phyloP scores from a whole-genome alignment of 2,888 invertebrate genomes.

The Dichetophora obliterata region DNA sequence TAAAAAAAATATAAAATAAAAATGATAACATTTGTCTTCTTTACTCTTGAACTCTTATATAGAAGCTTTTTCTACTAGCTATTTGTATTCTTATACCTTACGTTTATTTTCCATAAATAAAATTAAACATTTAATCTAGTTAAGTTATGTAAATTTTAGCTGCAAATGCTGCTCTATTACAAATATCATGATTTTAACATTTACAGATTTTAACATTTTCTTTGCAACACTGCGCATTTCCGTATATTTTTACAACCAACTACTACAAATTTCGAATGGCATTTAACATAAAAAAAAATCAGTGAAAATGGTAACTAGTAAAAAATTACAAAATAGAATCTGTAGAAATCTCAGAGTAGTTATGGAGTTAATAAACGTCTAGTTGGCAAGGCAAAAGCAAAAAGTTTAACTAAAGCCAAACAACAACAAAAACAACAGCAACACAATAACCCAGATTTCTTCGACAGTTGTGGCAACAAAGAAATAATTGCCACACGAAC shows the following conservation, averaged over 20 bases:
- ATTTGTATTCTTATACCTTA: no score
- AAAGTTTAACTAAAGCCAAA: not conserved
- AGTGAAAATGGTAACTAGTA: not conserved
- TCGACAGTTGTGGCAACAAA: conserved; percentile 25
- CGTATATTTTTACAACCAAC: not conserved
- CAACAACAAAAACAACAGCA: conserved; percentile 7
- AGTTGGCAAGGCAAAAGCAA: not conserved
- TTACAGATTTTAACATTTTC: conserved; percentile 10
- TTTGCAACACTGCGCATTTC: not conserved
- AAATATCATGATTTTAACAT: conserved; percentile 8
- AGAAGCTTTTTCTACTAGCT: no score
- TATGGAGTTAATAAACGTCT: not conserved
- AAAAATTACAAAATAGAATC: conserved; percentile 22
- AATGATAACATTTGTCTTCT: no score
- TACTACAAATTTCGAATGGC: not conserved
- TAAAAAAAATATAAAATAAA: no score
- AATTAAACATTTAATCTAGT: no score
- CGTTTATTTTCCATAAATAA: no score
- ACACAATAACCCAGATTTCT: conserved; percentile 45
- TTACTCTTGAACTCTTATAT: no score
- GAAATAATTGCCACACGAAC: conserved; percentile 30
- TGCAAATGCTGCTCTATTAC: not conserved
- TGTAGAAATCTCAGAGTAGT: conserved; percentile 10
- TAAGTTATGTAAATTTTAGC: not conserved
- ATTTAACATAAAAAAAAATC: conserved; percentile 13